These are phyloP conservation scores for Desmophyllum pertusum DNA, from an alignment of 92 coral and sea anemone genomes.

Conservation along the genomic window DNA sequence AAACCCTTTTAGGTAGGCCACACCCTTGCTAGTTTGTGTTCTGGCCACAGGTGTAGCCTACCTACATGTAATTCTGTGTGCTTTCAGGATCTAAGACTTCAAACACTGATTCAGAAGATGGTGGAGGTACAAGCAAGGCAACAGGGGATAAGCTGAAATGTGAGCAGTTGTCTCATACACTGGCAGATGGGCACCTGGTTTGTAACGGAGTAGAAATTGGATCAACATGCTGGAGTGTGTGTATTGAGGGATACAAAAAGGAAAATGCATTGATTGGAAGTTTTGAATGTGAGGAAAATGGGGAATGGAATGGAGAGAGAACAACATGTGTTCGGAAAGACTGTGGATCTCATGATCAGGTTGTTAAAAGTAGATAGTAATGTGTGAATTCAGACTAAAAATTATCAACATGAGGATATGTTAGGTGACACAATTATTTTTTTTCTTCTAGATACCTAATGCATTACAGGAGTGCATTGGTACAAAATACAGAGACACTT, in stretches of 20 bases:
- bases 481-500: conserved; percentile 46
- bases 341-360: conserved; percentile 45
- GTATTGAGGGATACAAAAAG: conserved; percentile 39
- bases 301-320: conserved; percentile 46
- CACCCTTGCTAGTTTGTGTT: too few relatives aligned
- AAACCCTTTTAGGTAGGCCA: too few relatives aligned
- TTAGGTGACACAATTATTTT: background rate
- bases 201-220: conserved; percentile 28
- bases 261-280: conserved; percentile 12
- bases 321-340: conserved; percentile 32
- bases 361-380: background rate
- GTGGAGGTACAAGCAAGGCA: background rate
- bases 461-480: conserved; percentile 27
- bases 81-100: conserved; percentile 17
- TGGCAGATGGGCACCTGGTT: conserved; percentile 35
- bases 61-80: too few relatives aligned
- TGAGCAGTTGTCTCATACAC: background rate
- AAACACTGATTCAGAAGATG: background rate
- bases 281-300: conserved; percentile 38
- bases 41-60: too few relatives aligned
- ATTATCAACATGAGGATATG: background rate
- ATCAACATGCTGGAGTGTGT: conserved; percentile 46
- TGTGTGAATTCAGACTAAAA: background rate
- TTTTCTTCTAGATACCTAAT: background rate
- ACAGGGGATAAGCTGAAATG: conserved; percentile 18